Evolutionary conservation across 2,113 vertebrate species (phyloP), one percentile per base, ranked within the genome.

Genomic region (Ophiodon elongatus): DNA sequence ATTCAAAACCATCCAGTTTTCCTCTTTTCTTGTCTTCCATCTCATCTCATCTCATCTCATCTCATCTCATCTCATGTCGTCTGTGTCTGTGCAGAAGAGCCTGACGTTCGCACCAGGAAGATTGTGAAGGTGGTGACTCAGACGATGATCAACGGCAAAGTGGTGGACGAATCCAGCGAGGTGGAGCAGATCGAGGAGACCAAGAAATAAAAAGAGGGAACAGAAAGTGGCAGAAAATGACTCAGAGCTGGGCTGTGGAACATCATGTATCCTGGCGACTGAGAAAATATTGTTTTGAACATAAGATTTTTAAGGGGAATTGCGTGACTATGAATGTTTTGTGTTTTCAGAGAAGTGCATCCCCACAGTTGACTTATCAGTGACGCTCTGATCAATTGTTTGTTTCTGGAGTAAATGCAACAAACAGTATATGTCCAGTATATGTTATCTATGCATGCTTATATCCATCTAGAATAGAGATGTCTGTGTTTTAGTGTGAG

Each of bases 101-200:
- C 95, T 8, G 95, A 96, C 0, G 92, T 96, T 35, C 94, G 94
- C 70, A 96, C 95, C 90, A 94, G 96, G 87, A 96, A 96, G 86
- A 96, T 96, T 3, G 96, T 96, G 80, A 96, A 96, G 85, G 96
- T 96, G 82, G 95, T 96, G 82, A 96, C 96, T 52, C 96, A 96
- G 89, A 96, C 96, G 13, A 95, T 96, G 96, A 66, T 96, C 82
- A 95, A 96, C 15, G 96, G 96, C 33, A 95, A 96, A 73, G 94
- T 96, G 85, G 95, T 96, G 90, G 95, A 96, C 3, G 96, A 96
- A 56, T 94, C 95, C 77, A 96, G 95, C 1, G 95, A 96, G 88
- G 95, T 96, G 69, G 95, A 96, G 84, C 94, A 96, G 85, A 95
- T 96, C 5, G 95, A 96, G 56, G 95, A 96, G 80, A 85, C 86